Percentiles rank a stretch among this genome's conserved stretches.
phyloP scores from a whole-genome alignment of 2,113 vertebrate genomes.

The Pan paniscus region DNA sequence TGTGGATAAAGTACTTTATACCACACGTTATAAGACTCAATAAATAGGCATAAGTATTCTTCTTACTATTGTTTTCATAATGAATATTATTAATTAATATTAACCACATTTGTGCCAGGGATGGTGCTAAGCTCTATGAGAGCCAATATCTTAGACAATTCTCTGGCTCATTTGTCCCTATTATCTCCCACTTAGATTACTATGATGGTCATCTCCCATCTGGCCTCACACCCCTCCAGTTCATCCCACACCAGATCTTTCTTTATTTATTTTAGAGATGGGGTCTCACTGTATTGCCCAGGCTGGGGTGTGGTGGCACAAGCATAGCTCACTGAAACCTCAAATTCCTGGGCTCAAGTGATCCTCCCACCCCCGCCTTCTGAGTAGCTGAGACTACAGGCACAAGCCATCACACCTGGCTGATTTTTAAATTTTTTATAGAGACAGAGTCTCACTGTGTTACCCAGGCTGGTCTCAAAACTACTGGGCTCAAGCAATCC shows the following conservation, averaged over 20 bases:
- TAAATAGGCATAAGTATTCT: background rate
- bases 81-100: background rate
- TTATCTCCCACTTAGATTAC: background rate
- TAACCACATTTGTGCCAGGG: background rate
- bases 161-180: background rate
- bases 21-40: accelerated
- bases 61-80: background rate
- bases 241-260: background rate
- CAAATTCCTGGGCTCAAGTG: too few species aligned
- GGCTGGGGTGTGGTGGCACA: too few species aligned
- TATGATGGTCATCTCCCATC: accelerated
- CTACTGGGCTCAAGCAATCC: too few species aligned
- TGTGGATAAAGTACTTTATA: background rate
- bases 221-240: background rate
- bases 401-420: too few species aligned
- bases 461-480: too few species aligned
- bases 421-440: too few species aligned
- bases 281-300: too few species aligned
- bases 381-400: too few species aligned
- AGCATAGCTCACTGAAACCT: too few species aligned
- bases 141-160: background rate
- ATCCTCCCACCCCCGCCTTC: too few species aligned
- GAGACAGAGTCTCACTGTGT: too few species aligned
- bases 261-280: too few species aligned
- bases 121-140: background rate